phyloP scores from a whole-genome alignment of 2,113 vertebrate genomes.

The Rallus limicola region DNA sequence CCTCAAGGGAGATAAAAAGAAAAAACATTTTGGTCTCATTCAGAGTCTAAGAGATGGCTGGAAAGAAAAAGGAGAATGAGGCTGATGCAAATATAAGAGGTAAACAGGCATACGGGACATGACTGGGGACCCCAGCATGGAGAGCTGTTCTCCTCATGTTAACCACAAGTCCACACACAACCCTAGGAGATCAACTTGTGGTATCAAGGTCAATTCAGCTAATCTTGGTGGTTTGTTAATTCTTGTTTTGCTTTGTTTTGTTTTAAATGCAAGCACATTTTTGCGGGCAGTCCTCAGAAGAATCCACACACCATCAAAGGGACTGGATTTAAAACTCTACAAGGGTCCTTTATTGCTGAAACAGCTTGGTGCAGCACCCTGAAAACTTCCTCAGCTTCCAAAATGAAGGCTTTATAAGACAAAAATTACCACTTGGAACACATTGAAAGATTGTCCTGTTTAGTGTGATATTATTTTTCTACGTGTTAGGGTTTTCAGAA shows the following conservation, averaged over 20 bases:
- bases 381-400: not conserved
- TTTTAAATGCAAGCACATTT: not conserved
- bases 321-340: not conserved
- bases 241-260: not conserved
- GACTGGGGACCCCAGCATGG: not conserved
- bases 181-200: not conserved
- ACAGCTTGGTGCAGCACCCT: not conserved
- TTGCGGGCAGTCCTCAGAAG: not conserved
- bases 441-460: not conserved
- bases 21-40: conserved; percentile 8
- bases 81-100: not conserved
- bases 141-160: not conserved
- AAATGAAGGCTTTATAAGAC: not conserved
- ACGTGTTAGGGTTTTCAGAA: not conserved
- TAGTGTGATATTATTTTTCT: not conserved
- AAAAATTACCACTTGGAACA: not conserved
- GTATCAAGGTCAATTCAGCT: not conserved
- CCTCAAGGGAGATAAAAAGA: conserved; percentile 17
- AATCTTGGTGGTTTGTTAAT: not conserved
- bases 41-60: conserved; percentile 11
- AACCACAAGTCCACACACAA: not conserved
- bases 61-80: not conserved
- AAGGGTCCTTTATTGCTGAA: not conserved
- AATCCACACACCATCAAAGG: not conserved
- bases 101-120: not conserved